Evolutionary conservation across 2,888 invertebrate genomes (phyloP).

Genomic region (Meteorus colon): DNA sequence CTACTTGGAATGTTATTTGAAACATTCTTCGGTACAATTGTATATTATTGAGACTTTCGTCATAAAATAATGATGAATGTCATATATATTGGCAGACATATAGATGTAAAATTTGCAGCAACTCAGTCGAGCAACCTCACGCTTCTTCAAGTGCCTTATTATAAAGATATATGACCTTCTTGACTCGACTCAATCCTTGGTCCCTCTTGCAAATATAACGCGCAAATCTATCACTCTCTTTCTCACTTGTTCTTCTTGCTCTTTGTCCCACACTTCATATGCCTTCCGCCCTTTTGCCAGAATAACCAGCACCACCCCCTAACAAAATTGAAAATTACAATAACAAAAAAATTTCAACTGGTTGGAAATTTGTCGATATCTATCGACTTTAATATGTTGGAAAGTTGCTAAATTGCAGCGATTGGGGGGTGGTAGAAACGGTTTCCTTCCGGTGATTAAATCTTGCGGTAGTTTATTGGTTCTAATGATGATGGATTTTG

Average conservation of each 20-base stretch:
- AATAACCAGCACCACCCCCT: slow-evolving; percentile 56
- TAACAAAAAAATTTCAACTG: not conserved
- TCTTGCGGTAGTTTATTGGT: slow-evolving; percentile 54
- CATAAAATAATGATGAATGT: slow-evolving; percentile 29
- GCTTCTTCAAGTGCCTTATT: slow-evolving; percentile 67
- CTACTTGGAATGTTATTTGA: not conserved
- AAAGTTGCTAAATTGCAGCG: not conserved
- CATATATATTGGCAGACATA: slow-evolving; percentile 47
- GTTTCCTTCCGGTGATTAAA: slow-evolving; percentile 18
- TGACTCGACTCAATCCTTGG: slow-evolving; percentile 1
- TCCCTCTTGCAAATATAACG: slow-evolving; percentile 12
- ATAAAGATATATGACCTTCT: slow-evolving; percentile 49
- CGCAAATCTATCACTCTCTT: not conserved
- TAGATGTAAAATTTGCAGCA: slow-evolving; percentile 62
- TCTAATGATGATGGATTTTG: slow-evolving; percentile 48
- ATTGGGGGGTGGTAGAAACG: slow-evolving; percentile 23
- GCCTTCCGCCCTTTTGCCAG: not conserved
- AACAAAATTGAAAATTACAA: slow-evolving; percentile 50
- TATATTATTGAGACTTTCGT: not conserved
- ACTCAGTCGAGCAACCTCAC: slow-evolving; percentile 62
- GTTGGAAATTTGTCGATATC: not conserved
- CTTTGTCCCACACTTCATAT: slow-evolving; percentile 25
- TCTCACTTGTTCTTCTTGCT: slow-evolving; percentile 37
- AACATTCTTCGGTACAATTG: not conserved
- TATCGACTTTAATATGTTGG: not conserved